Evolutionary conservation across 2,888 invertebrate species (phyloP).

Genomic region (Keiferia lycopersicella): DNA sequence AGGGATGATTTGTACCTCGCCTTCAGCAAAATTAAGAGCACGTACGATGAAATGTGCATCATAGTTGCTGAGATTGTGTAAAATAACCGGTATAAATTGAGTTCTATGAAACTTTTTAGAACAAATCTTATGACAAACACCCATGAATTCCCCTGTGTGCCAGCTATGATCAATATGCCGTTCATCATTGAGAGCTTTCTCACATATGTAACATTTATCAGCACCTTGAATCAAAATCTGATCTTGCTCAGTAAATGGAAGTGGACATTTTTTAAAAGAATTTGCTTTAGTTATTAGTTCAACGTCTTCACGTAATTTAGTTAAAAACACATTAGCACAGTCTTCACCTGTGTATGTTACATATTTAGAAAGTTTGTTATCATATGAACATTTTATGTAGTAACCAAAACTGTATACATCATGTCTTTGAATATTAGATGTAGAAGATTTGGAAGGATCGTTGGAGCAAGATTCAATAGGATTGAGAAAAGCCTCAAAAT

Average conservation of each 20-base stretch:
- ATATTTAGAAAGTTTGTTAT: conserved; percentile 35
- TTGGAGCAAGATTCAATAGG: conserved; percentile 36
- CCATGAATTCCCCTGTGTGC: conserved; percentile 23
- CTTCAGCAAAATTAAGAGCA: conserved; percentile 37
- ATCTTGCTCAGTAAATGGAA: conserved; percentile 26
- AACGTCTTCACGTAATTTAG: conserved; percentile 35
- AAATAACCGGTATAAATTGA: conserved; percentile 32
- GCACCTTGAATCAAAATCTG: conserved; percentile 23
- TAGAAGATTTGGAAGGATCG: conserved; percentile 34
- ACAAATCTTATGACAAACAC: conserved; percentile 34
- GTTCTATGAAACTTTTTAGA: conserved; percentile 2
- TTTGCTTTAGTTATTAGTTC: conserved; percentile 31
- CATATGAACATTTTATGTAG: conserved; percentile 35
- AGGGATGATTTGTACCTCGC: conserved; percentile 38
- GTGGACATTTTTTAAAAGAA: conserved; percentile 30
- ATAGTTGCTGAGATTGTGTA: conserved; percentile 42
- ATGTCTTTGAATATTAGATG: conserved; percentile 39
- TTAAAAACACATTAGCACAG: conserved; percentile 39
- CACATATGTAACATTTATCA: conserved; percentile 34
- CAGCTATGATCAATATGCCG: too few species aligned
- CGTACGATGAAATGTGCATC: conserved; percentile 45
- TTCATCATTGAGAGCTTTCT: conserved; percentile 26
- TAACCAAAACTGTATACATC: conserved; percentile 43
- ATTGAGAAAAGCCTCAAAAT: conserved; percentile 21
- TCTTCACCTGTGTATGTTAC: conserved; percentile 37